Conservation (phyloP, 2,888 invertebrate species). For the Heliconius charithonia region DNA sequence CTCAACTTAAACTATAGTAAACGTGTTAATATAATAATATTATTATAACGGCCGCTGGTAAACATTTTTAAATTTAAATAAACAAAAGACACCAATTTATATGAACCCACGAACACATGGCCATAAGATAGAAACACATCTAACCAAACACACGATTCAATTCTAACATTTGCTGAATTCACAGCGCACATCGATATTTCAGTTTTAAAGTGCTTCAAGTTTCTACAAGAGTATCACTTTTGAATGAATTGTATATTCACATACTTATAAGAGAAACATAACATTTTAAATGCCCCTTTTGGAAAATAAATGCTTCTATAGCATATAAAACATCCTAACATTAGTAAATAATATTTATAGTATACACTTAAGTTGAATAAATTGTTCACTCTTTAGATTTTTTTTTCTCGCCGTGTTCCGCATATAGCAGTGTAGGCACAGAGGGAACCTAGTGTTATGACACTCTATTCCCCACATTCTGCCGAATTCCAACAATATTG, state of each 20-base stretch:
- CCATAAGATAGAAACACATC: constrained; percentile 1
- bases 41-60: too few relatives aligned
- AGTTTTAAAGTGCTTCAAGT: constrained; percentile 21
- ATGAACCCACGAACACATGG: background rate
- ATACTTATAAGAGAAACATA: constrained; percentile 7
- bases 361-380: too few relatives aligned
- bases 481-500: too few relatives aligned
- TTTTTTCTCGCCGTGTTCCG: too few relatives aligned
- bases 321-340: background rate
- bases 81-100: background rate
- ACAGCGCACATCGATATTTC: constrained; percentile 9
- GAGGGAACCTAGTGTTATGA: too few relatives aligned
- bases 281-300: constrained; percentile 4
- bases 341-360: background rate
- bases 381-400: too few relatives aligned
- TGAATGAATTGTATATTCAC: constrained; percentile 7
- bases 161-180: constrained; percentile 13
- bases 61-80: too few relatives aligned
- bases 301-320: background rate
- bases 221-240: constrained; percentile 14
- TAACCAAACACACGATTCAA: background rate
- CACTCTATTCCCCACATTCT: too few relatives aligned
- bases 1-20: too few relatives aligned
- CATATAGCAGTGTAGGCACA: too few relatives aligned
- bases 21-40: too few relatives aligned